Evolutionary conservation across 2,113 vertebrate species (phyloP).

Genomic region (Rhineura floridana): DNA sequence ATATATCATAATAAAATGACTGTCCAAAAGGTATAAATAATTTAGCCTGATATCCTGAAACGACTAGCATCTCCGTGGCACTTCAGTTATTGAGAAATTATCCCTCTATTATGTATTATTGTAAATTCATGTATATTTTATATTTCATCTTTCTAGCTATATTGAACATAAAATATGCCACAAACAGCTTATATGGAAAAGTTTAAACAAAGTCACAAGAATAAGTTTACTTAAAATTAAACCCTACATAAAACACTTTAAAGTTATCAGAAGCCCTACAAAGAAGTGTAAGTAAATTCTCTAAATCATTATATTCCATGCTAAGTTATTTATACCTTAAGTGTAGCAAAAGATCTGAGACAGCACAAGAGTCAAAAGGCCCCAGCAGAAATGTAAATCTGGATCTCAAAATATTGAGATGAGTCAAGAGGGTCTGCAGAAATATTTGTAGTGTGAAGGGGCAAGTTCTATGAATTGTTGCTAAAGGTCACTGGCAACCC

Average conservation of each 20-base stretch:
- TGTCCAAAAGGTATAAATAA: conserved; percentile 24
- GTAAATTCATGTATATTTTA: conserved; percentile 10
- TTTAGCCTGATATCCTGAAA: background rate
- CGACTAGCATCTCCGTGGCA: background rate
- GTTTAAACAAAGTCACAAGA: background rate
- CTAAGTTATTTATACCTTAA: conserved; percentile 30
- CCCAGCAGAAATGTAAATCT: background rate
- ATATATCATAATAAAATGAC: conserved; percentile 16
- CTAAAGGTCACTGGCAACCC: too few relatives aligned
- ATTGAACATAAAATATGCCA: conserved; percentile 7
- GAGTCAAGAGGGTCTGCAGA: too few relatives aligned
- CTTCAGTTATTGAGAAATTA: conserved; percentile 24
- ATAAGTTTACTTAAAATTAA: background rate
- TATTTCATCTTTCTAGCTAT: conserved; percentile 14
- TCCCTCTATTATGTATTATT: background rate
- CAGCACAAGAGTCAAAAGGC: background rate
- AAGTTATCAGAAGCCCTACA: background rate
- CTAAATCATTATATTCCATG: background rate
- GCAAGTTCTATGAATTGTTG: too few relatives aligned
- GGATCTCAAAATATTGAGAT: background rate
- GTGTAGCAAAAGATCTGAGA: background rate
- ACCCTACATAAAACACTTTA: background rate
- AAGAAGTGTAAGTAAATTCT: conserved; percentile 5
- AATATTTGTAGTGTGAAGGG: too few relatives aligned
- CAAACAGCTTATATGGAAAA: background rate